A percentile compares a stretch with the other conserved stretches of the same genome.
Evolutionary conservation across 2,888 invertebrate genomes (phyloP).

Genomic region (Elysia crispata): DNA sequence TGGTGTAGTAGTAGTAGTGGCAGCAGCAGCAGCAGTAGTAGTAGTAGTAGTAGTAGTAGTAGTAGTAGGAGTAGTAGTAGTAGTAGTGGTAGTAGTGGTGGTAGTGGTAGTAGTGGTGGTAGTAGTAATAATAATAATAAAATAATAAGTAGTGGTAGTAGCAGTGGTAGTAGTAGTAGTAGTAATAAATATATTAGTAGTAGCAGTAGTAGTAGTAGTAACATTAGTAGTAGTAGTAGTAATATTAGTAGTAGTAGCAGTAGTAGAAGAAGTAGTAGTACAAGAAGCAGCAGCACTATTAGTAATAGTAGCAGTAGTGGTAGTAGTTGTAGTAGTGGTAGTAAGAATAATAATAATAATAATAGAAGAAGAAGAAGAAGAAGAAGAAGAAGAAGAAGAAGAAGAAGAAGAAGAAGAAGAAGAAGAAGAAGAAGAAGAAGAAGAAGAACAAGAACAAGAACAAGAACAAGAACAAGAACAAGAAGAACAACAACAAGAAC

Average conservation of each 20-base stretch:
- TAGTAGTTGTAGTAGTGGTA: conserved; percentile 1
- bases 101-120: no score
- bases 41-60: no score
- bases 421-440: conserved; percentile 12
- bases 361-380: conserved; percentile 21
- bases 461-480: neutral
- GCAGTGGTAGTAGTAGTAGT: neutral
- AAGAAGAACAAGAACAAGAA: conserved; percentile 27
- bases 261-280: no score
- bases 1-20: no score
- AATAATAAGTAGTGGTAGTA: neutral
- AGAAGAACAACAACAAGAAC: neutral
- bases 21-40: no score
- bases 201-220: no score
- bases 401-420: conserved; percentile 30
- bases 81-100: no score
- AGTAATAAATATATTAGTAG: neutral
- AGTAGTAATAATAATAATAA: no score
- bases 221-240: no score
- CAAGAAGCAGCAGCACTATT: no score
- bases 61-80: no score
- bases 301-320: neutral
- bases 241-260: no score
- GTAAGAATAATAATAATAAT: neutral
- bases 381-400: conserved; percentile 28